Base-by-base conservation (phyloP, 2,113 vertebrate species). In the Esox niger region DNA sequence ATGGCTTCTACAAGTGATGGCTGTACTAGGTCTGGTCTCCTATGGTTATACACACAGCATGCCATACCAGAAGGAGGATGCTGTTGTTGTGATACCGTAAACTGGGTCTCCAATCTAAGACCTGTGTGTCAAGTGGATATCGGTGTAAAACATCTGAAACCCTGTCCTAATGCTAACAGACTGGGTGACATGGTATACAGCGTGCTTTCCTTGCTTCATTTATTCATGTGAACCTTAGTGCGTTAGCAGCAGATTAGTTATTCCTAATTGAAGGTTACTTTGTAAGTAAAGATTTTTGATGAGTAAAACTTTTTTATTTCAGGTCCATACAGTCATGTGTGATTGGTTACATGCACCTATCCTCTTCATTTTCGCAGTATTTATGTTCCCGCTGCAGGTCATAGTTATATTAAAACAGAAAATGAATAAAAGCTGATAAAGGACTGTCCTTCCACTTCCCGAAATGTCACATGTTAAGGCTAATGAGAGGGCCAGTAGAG, bases 401-500 rank as follows among this genome's bases (percentile, higher is more conserved):
- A 43, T 17, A 2, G 17, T 43, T 43, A 15, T 43, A 17, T 43
- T 43, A 10, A 17, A 43, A 43, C 38, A 10, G 17, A 17, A 43
- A 15, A 43, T 43, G 38, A 43, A 43, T 43, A 43, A 17, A 17
- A 43, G 38, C 38, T 43, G 38, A 43, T 43, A 43, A 15, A 43
- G 38, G 38, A 17, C 38, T 30, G 59, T 35, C 32, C 25, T 23
- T 21, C 65, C 13, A 15, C 38, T 4, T 17, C 17, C 38, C 69
- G 33, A 11, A 46, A 91, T 91, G 82, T 61, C 88, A 49, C 84
- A 80, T 1, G 69, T 71, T 15, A 89, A 89, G 66, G 75, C 80
- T 26, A 27, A 74, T 69, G 58, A 33, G 21, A 82, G 59, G 59
- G 55, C 11, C 15, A 70, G 70, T 66, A 63, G 59, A 5, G 66